Percentiles rank a stretch among this genome's conserved stretches.
Evolutionary conservation across 92 coral and sea anemone species (phyloP).

Genomic region (Zoanthus sansibaricus): DNA sequence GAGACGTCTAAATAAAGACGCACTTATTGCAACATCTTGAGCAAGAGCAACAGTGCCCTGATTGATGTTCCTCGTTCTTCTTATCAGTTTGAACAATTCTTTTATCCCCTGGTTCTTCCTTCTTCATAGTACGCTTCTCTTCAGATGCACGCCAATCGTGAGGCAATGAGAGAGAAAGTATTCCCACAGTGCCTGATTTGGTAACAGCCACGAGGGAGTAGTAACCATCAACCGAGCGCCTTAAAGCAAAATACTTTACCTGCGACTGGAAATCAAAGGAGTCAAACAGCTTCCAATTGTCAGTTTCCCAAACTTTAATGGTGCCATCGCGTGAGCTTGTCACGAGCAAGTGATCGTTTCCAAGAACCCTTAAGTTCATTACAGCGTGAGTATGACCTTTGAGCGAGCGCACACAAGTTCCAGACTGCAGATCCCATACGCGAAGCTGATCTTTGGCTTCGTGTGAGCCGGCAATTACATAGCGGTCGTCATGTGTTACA

Average conservation of each 20-base stretch:
- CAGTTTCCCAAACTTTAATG: slow-evolving; percentile 76
- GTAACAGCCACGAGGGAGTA: slow-evolving; percentile 75
- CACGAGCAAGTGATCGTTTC: slow-evolving; percentile 54
- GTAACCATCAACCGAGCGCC: slow-evolving; percentile 43
- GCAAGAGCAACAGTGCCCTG: neutral
- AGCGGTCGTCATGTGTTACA: slow-evolving; percentile 75
- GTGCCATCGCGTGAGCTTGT: slow-evolving; percentile 93
- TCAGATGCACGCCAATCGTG: neutral
- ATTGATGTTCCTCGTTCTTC: neutral
- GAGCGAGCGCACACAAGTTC: slow-evolving; percentile 65
- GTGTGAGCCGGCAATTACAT: slow-evolving; percentile 84
- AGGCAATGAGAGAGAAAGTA: slow-evolving; percentile 58
- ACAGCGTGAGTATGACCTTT: slow-evolving; percentile 84
- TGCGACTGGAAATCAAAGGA: slow-evolving; percentile 90
- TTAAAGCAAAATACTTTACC: slow-evolving; percentile 75
- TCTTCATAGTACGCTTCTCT: neutral
- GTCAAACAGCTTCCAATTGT: slow-evolving; percentile 56
- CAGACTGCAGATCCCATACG: slow-evolving; percentile 74
- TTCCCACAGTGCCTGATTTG: slow-evolving; percentile 85
- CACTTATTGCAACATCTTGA: neutral
- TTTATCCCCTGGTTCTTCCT: neutral
- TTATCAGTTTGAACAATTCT: neutral
- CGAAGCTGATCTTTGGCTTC: slow-evolving; percentile 81
- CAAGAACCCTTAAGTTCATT: slow-evolving; percentile 67
- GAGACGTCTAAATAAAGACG: no score